Percentiles rank a stretch among this genome's conserved stretches.
Conservation (phyloP, 2,797 vertebrate genomes). For the Pangasius larnaudii region DNA sequence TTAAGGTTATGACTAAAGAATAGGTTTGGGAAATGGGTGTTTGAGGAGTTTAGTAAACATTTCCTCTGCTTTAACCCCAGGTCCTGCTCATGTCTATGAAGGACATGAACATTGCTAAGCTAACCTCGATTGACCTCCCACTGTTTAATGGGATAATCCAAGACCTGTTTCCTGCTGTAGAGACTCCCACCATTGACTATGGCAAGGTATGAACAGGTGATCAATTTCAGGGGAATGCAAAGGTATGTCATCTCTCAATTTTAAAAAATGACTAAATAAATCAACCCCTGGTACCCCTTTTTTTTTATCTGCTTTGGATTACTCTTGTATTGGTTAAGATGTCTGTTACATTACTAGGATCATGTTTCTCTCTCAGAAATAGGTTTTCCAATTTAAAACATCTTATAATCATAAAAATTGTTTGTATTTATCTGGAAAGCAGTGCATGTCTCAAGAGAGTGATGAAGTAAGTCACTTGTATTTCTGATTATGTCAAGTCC, state of each 20-base stretch:
- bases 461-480: not conserved
- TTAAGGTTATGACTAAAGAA: not conserved
- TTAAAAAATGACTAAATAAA: not conserved
- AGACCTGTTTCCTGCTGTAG: constrained; percentile 84
- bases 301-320: not conserved
- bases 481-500: not conserved
- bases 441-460: not conserved
- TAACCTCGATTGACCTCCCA: constrained; percentile 80
- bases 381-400: not conserved
- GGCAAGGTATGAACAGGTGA: constrained; percentile 72
- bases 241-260: not conserved
- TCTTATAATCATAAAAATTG: not conserved
- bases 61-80: constrained; percentile 62
- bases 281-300: not conserved
- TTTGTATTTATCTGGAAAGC: not conserved
- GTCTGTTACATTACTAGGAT: not conserved
- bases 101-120: constrained; percentile 89
- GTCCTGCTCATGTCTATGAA: constrained; percentile 88
- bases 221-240: not conserved
- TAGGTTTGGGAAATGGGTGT: not conserved
- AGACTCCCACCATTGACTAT: constrained; percentile 78
- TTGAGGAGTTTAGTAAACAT: not conserved
- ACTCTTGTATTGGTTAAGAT: not conserved
- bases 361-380: not conserved
- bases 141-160: constrained; percentile 84